These are phyloP conservation scores for Atherix ibis DNA, from an alignment of 2,888 invertebrate species.

Conservation along the genomic window DNA sequence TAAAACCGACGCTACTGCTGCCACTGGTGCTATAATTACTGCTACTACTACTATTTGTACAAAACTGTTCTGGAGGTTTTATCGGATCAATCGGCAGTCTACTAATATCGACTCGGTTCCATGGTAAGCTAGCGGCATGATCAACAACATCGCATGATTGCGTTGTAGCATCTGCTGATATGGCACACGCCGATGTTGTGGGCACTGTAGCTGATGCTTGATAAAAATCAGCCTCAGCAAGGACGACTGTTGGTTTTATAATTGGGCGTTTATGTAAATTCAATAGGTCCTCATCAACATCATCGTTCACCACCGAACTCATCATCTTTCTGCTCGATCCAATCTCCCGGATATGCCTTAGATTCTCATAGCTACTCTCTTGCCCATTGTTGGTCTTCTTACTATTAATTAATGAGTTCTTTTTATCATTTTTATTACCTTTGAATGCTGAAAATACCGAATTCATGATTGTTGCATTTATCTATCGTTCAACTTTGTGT, in stretches of 20 bases:
- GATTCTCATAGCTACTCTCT: constrained; percentile 31
- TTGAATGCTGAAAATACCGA: constrained; percentile 34
- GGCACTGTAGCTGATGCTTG: constrained; percentile 4
- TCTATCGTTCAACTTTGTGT: too few species aligned
- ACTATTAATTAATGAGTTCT: constrained; percentile 12
- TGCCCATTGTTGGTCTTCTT: constrained; percentile 18
- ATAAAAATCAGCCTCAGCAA: constrained; percentile 8
- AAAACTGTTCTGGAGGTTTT: constrained; percentile 6
- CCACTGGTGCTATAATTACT: constrained; percentile 3
- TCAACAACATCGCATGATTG: not conserved
- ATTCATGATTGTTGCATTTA: constrained; percentile 28
- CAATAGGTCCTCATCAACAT: constrained; percentile 11
- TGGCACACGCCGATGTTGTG: not conserved
- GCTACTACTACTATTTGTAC: constrained; percentile 2
- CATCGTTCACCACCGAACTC: constrained; percentile 17
- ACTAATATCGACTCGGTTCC: constrained; percentile 5
- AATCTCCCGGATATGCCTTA: constrained; percentile 31
- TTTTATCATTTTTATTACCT: constrained; percentile 23
- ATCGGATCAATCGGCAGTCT: constrained; percentile 4
- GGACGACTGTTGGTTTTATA: constrained; percentile 6
- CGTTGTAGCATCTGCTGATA: not conserved
- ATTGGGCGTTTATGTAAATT: constrained; percentile 9
- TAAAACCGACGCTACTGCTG: not conserved
- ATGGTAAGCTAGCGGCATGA: constrained; percentile 1
- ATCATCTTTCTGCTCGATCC: constrained; percentile 29